A percentile compares a stretch with the other conserved stretches of the same genome.
phyloP scores from a whole-genome alignment of 30 jellyfish, hydroid and myxozoan genomes.

The Clytia hemisphaerica region DNA sequence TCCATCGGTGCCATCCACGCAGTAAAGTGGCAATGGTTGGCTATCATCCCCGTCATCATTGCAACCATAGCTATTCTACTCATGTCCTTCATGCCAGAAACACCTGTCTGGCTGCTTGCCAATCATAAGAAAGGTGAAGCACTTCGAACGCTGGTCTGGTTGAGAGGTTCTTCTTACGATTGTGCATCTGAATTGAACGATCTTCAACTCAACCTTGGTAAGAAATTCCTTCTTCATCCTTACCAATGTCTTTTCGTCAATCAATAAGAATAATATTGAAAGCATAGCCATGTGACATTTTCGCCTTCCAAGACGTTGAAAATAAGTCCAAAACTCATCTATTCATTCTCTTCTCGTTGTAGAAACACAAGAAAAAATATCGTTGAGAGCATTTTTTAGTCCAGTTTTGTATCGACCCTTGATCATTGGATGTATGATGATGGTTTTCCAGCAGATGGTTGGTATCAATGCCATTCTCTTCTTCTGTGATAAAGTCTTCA shows the following conservation, averaged over 20 bases:
- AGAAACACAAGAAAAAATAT: constrained; percentile 84
- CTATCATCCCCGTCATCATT: not conserved
- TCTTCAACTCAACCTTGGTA: not conserved
- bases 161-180: not conserved
- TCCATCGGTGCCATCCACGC: not conserved
- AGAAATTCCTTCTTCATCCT: not conserved
- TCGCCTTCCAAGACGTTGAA: too few species aligned
- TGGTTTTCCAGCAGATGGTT: constrained; percentile 91
- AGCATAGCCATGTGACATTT: too few species aligned
- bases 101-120: not conserved
- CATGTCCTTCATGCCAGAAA: constrained; percentile 5
- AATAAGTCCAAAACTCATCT: too few species aligned
- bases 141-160: not conserved
- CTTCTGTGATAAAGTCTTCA: constrained; percentile 53
- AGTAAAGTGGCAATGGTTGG: too few species aligned
- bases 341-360: too few species aligned
- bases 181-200: not conserved
- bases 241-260: too few species aligned
- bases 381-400: constrained; percentile 41
- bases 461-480: constrained; percentile 90
- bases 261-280: too few species aligned
- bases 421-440: constrained; percentile 64
- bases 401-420: constrained; percentile 77
- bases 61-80: not conserved
- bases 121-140: not conserved